Evolutionary conservation across 37 sponge, comb jelly and placozoan species (phyloP).

Genomic region (Mnemiopsis leidyi): DNA sequence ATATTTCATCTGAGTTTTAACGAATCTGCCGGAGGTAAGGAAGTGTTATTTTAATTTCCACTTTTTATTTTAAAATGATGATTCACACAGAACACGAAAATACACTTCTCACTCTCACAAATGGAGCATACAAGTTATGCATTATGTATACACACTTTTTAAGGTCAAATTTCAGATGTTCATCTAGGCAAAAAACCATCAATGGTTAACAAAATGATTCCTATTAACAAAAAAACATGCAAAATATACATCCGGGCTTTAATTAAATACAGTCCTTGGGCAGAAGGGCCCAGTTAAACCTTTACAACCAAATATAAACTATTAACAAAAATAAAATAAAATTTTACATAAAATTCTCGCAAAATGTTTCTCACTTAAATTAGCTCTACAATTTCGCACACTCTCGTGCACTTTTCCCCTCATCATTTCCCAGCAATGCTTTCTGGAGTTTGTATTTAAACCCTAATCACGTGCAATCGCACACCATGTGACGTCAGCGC

Average conservation of each 20-base stretch:
- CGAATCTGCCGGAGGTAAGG: no score
- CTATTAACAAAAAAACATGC: neutral
- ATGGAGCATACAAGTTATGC: no score
- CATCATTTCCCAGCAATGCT: neutral
- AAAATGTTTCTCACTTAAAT: neutral
- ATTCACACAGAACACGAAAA: no score
- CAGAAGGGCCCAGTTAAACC: neutral
- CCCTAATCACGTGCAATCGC: neutral
- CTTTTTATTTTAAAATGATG: no score
- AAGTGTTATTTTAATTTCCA: no score
- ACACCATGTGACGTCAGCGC: neutral
- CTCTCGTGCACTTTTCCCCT: neutral
- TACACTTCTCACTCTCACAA: no score
- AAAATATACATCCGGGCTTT: neutral
- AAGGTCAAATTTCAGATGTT: neutral
- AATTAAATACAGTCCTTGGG: neutral
- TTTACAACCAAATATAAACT: neutral
- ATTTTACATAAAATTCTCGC: neutral
- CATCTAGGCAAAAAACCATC: neutral
- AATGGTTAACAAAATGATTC: neutral
- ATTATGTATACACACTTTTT: neutral
- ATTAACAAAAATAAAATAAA: neutral
- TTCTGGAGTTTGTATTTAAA: neutral
- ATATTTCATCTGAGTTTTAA: no score
- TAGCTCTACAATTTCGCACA: neutral